Base-by-base conservation (phyloP, 2,888 invertebrate species). In the Limnephilus rhombicus region DNA sequence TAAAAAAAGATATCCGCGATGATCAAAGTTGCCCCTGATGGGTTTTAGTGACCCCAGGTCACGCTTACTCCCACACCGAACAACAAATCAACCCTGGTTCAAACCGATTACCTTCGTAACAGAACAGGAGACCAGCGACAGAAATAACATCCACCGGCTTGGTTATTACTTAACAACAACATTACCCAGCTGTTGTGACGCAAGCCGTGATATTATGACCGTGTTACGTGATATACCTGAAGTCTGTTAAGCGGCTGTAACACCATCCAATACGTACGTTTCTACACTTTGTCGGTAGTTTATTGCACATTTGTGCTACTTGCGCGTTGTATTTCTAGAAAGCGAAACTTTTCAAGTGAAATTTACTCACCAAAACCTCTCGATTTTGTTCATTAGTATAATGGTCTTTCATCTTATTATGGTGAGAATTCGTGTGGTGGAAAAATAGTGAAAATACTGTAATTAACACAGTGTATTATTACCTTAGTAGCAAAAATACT, bases 251-350 rank as follows among this genome's bases (percentile, higher is more conserved):
- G 68, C n/a, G 68, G 5, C 68, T 9, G 68, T 68, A 68, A n/a
- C 68, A 9, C 68, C n/a, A n/a, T n/a, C 68, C 5, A 24, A 68
- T 68, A 24, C 9, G 68, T 68, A 24, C 9, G 68, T 68, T 68
- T 68, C 68, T 68, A n/a, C 68, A n/a, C 68, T 68, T 68, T 68
- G 68, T n/a, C 24, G 7, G 24, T 9, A 68, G 68, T 68, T 68
- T 68, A 68, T 68, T 68, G 68, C 68, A 68, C 68, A 68, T 68
- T n/a, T 68, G 68, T 68, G 24, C 68, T 68, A 68, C 68, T 68
- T 68, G 68, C 68, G n/a, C 68, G n/a, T n/a, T 68, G 68, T n/a
- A 68, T 68, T 68, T 68, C 68, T 68, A 68, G 68, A 68, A 68
- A 68, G 68, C n/a, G 68, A 68, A 68, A 68, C 24, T 68, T 68